These are phyloP conservation scores for Propithecus perrieri DNA, from an alignment of 2,797 vertebrate species.

Conservation along the genomic window DNA sequence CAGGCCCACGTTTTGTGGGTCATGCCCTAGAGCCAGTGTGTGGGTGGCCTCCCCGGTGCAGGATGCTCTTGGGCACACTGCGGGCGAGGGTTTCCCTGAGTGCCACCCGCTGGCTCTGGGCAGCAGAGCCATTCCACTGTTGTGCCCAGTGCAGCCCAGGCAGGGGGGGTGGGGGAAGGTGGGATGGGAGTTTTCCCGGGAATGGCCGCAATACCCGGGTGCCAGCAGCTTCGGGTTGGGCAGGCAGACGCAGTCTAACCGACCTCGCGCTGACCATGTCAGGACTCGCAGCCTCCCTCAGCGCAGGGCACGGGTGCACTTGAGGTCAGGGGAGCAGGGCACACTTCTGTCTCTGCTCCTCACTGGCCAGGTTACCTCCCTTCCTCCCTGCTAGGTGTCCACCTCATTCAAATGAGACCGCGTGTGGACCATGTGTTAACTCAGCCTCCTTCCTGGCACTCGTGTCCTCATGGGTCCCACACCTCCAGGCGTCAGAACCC, in stretches of 20 bases:
- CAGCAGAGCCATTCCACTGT: accelerated
- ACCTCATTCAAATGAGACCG: accelerated
- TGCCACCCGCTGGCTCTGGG: not conserved
- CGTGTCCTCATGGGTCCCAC: not conserved
- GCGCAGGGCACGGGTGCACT: accelerated
- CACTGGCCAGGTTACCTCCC: not conserved
- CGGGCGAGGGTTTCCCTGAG: not conserved
- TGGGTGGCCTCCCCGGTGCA: no score
- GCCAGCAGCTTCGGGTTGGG: not conserved
- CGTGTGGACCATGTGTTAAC: accelerated
- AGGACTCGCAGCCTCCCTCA: accelerated
- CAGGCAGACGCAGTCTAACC: accelerated
- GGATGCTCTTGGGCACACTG: not conserved
- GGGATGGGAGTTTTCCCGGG: not conserved
- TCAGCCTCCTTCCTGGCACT: not conserved
- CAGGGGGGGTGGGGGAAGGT: no score
- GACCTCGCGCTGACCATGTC: accelerated
- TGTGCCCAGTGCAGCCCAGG: not conserved
- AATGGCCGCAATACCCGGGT: accelerated
- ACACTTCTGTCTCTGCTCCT: not conserved
- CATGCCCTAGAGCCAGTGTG: not conserved
- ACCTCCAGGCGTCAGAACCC: not conserved
- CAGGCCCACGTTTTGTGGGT: accelerated
- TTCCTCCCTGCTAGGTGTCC: not conserved
- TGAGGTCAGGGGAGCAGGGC: not conserved